Evolutionary conservation across 2,888 invertebrate species (phyloP).

Genomic region (Eristalis pertinax): DNA sequence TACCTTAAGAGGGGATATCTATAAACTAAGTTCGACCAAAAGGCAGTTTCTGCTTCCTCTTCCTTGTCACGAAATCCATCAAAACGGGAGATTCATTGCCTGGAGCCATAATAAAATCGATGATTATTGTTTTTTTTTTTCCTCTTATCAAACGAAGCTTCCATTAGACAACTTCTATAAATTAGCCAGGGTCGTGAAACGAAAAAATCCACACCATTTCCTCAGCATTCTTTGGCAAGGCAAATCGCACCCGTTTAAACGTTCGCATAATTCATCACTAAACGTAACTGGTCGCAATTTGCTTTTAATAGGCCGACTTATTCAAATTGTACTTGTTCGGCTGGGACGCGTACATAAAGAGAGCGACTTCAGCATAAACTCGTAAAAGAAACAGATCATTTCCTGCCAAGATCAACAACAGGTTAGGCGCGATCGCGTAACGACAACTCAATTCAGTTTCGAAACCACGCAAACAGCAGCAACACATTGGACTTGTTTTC

Average conservation of each 20-base stretch:
- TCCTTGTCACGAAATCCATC: no score
- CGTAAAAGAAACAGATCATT: neutral
- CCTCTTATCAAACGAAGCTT: no score
- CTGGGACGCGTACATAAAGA: neutral
- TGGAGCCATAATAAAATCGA: no score
- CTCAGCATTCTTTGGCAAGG: neutral
- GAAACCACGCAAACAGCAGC: neutral
- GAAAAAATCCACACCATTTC: neutral
- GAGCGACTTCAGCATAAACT: neutral
- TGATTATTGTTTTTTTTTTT: no score
- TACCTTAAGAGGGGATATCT: no score
- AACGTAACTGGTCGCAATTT: neutral
- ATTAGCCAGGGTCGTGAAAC: no score
- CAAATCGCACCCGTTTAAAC: neutral
- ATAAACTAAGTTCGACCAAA: no score
- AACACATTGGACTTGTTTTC: slow-evolving; percentile 36
- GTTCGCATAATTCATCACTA: neutral
- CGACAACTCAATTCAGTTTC: neutral
- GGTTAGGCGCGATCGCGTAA: neutral
- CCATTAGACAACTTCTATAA: no score
- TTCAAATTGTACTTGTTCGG: neutral
- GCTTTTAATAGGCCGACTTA: neutral
- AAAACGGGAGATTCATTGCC: no score
- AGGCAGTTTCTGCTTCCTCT: no score
- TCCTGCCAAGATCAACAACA: neutral